Evolutionary conservation across 2,113 vertebrate genomes (phyloP).

Genomic region (Atlantisia rogersi): DNA sequence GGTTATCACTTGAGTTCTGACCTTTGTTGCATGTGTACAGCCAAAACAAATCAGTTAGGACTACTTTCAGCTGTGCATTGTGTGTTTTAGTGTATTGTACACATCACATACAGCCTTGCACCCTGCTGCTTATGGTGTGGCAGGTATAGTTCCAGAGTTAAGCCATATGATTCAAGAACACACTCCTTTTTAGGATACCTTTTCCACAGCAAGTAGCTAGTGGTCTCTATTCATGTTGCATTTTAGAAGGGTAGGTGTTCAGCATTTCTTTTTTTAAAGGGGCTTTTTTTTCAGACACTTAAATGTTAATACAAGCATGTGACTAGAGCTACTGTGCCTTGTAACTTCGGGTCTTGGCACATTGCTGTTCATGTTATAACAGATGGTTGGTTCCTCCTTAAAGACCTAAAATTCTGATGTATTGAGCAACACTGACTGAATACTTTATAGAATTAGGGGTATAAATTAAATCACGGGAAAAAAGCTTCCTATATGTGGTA

Average conservation of each 20-base stretch:
- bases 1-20: not conserved
- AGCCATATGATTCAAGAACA: no score
- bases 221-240: not conserved
- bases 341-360: not conserved
- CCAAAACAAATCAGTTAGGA: not conserved
- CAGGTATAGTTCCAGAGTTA: no score
- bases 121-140: not conserved
- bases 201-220: not conserved
- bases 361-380: not conserved
- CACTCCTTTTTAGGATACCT: not conserved
- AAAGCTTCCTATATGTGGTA: not conserved
- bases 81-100: not conserved
- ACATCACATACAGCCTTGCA: not conserved
- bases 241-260: not conserved
- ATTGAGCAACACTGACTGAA: not conserved
- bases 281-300: not conserved
- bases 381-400: not conserved
- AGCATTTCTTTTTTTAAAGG: not conserved
- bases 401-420: not conserved
- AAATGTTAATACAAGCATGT: not conserved
- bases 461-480: not conserved
- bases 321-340: not conserved
- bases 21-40: not conserved
- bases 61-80: fast-evolving
- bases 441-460: not conserved